Evolutionary conservation across 2,888 invertebrate species (phyloP).

Genomic region (Gastracanthus pulcherrimus): DNA sequence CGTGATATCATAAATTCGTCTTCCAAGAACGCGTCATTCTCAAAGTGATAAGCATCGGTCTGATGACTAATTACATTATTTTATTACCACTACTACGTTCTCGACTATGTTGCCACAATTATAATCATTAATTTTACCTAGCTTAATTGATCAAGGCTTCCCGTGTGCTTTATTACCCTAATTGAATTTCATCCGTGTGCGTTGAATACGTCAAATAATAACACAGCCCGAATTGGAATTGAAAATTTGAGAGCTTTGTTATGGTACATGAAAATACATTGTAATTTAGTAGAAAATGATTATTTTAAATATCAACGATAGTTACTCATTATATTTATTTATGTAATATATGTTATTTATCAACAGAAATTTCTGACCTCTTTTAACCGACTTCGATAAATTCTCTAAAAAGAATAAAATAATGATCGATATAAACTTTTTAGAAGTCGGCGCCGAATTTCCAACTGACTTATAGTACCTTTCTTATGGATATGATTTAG

Average conservation of each 20-base stretch:
- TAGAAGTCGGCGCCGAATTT: too few relatives aligned
- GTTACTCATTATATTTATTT: background rate
- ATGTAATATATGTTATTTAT: too few relatives aligned
- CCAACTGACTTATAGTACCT: too few relatives aligned
- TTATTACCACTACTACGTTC: slow-evolving; percentile 44
- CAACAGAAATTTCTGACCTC: too few relatives aligned
- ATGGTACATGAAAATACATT: background rate
- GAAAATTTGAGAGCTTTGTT: background rate
- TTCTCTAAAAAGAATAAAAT: too few relatives aligned
- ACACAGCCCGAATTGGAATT: background rate
- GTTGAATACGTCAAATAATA: slow-evolving; percentile 19
- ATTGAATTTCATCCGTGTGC: slow-evolving; percentile 22
- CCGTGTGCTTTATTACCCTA: slow-evolving; percentile 7
- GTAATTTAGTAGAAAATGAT: background rate
- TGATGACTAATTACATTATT: slow-evolving; percentile 55
- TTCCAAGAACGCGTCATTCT: slow-evolving; percentile 53
- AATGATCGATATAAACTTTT: too few relatives aligned
- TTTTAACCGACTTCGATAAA: too few relatives aligned
- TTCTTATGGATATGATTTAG: too few relatives aligned
- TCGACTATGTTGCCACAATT: slow-evolving; percentile 48
- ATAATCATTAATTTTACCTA: slow-evolving; percentile 39
- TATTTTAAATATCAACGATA: background rate
- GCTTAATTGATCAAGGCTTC: slow-evolving; percentile 45
- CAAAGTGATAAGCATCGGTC: slow-evolving; percentile 51
- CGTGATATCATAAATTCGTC: slow-evolving; percentile 47